These are phyloP conservation scores for Zhuqinia jingwanae DNA, from an alignment of 2,888 invertebrate species.

Conservation along the genomic window DNA sequence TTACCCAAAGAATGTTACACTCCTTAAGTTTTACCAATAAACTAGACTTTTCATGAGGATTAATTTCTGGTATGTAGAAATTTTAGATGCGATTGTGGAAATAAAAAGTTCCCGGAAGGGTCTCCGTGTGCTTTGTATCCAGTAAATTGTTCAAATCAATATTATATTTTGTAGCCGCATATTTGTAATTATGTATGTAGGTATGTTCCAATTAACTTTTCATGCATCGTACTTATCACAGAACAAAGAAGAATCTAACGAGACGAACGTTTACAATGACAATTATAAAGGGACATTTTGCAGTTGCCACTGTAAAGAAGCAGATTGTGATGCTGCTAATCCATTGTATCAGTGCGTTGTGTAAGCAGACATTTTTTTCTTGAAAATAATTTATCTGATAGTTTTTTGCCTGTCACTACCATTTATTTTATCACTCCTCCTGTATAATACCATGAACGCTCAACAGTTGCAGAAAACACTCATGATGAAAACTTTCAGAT, in stretches of 20 bases:
- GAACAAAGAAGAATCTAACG: slow-evolving; percentile 86
- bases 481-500: slow-evolving; percentile 20
- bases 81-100: slow-evolving; percentile 97
- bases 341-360: slow-evolving; percentile 84
- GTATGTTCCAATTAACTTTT: too few species aligned
- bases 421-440: too few species aligned
- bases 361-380: slow-evolving; percentile 46
- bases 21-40: too few species aligned
- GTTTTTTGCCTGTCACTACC: too few species aligned
- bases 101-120: slow-evolving; percentile 85
- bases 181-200: too few species aligned
- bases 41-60: too few species aligned
- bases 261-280: slow-evolving; percentile 91
- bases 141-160: too few species aligned
- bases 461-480: too few species aligned
- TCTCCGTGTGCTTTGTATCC: slow-evolving; percentile 86
- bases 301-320: slow-evolving; percentile 94
- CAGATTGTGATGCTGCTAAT: slow-evolving; percentile 90
- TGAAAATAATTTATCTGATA: too few species aligned
- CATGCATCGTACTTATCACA: slow-evolving; percentile 39
- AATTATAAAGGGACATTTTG: slow-evolving; percentile 97
- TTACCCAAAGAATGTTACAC: neutral
- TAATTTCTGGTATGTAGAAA: too few species aligned
- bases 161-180: too few species aligned
- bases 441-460: too few species aligned